These are phyloP conservation scores for Gerris lacustris DNA, from an alignment of 2,888 invertebrate species.

Conservation along the genomic window DNA sequence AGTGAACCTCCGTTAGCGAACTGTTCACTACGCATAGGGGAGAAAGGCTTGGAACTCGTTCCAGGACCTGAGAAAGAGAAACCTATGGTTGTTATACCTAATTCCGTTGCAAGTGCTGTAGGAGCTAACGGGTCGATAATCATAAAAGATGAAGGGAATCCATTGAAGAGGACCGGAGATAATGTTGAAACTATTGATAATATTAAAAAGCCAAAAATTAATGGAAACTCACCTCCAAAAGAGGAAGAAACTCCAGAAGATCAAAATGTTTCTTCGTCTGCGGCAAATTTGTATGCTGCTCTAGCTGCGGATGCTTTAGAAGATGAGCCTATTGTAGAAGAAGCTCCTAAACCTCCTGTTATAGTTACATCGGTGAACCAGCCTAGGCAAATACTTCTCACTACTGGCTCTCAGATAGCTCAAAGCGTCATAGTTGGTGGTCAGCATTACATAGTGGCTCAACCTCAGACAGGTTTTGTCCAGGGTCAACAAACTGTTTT, in stretches of 20 bases:
- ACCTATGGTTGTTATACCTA: background rate
- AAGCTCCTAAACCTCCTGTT: slow-evolving; percentile 4
- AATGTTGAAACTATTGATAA: slow-evolving; percentile 14
- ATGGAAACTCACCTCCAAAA: slow-evolving; percentile 27
- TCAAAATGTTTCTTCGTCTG: slow-evolving; percentile 56
- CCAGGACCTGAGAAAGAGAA: slow-evolving; percentile 33
- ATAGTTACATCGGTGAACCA: slow-evolving; percentile 20
- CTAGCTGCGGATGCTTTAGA: slow-evolving; percentile 72
- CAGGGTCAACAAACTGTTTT: slow-evolving; percentile 53
- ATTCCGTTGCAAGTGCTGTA: background rate
- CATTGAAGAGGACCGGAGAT: slow-evolving; percentile 23
- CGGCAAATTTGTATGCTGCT: slow-evolving; percentile 73
- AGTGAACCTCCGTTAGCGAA: slow-evolving; percentile 47
- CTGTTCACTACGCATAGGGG: slow-evolving; percentile 45
- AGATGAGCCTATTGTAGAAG: slow-evolving; percentile 45
- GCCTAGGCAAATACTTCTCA: slow-evolving; percentile 44
- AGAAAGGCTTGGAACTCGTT: slow-evolving; percentile 48
- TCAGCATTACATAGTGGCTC: slow-evolving; percentile 53
- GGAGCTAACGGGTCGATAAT: background rate
- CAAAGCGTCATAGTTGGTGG: slow-evolving; percentile 38
- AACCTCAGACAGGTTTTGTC: slow-evolving; percentile 48
- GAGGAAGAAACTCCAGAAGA: slow-evolving; percentile 23
- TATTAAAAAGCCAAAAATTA: slow-evolving; percentile 29
- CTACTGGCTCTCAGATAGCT: slow-evolving; percentile 29
- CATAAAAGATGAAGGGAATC: background rate